These are phyloP conservation scores for Plagiodera versicolora DNA, from an alignment of 2,888 invertebrate species.

Conservation along the genomic window DNA sequence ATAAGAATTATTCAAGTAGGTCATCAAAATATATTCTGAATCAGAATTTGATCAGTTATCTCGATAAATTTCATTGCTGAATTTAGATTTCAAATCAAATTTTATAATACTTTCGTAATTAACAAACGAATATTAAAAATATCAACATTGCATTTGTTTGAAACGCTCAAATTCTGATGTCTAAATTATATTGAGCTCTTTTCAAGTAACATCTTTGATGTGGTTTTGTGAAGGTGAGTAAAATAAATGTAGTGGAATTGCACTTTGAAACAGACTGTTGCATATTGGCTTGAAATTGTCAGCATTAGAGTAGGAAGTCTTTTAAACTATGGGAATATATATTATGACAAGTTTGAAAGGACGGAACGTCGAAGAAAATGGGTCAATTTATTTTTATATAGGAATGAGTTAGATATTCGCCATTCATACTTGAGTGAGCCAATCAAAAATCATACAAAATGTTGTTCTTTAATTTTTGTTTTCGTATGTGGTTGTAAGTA, in stretches of 20 bases:
- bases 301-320: constrained; percentile 28
- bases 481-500: constrained; percentile 33
- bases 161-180: too few relatives aligned
- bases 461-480: constrained; percentile 8
- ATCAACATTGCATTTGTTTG: too few relatives aligned
- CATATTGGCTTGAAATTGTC: constrained; percentile 32
- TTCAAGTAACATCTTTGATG: constrained; percentile 18
- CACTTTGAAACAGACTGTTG: constrained; percentile 29
- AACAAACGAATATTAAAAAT: too few relatives aligned
- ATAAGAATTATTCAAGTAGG: too few relatives aligned
- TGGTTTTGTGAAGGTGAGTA: constrained; percentile 25
- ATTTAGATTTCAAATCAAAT: too few relatives aligned
- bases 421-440: not conserved
- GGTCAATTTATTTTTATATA: constrained; percentile 29
- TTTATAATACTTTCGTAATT: too few relatives aligned
- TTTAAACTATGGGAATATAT: constrained; percentile 18
- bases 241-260: constrained; percentile 19
- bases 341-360: constrained; percentile 22
- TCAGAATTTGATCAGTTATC: too few relatives aligned
- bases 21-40: too few relatives aligned
- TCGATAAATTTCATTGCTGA: too few relatives aligned
- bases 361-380: constrained; percentile 22
- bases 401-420: constrained; percentile 2
- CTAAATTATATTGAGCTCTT: not conserved
- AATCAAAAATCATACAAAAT: constrained; percentile 5